Evolutionary conservation across 1,140 invertebrate genomes (phyloP).

Genomic region (Drosophila kanapiae): DNA sequence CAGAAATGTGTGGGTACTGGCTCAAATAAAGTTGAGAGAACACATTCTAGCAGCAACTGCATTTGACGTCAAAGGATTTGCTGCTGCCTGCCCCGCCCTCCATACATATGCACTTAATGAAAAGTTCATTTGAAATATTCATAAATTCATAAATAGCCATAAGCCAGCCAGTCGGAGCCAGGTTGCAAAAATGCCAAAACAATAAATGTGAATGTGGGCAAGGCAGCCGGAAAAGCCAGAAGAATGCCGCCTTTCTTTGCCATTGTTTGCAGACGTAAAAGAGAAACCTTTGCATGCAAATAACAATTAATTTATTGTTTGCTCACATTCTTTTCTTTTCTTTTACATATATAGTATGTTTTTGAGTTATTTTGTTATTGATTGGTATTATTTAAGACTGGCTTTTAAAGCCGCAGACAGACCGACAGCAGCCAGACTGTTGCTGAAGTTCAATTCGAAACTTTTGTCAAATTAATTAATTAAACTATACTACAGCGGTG

Average conservation of each 20-base stretch:
- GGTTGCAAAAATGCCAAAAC: constrained; percentile 25
- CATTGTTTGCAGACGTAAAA: constrained; percentile 4
- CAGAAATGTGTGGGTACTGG: constrained; percentile 20
- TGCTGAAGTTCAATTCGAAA: constrained; percentile 69
- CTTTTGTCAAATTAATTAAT: constrained; percentile 83
- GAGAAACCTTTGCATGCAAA: constrained; percentile 38
- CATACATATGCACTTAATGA: constrained; percentile 29
- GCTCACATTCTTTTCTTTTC: constrained; percentile 18
- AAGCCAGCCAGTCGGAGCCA: background rate
- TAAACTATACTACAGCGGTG: constrained; percentile 67
- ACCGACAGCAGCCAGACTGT: constrained; percentile 12
- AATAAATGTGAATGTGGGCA: constrained; percentile 9
- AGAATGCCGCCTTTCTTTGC: constrained; percentile 18
- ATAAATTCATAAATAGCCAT: constrained; percentile 47
- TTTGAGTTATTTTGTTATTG: constrained; percentile 12
- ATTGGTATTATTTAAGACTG: constrained; percentile 28
- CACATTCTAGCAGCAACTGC: constrained; percentile 21
- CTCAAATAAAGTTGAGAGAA: constrained; percentile 31
- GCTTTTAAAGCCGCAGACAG: constrained; percentile 36
- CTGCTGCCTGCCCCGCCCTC: background rate
- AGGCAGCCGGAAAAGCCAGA: constrained; percentile 19
- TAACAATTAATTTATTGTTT: constrained; percentile 57
- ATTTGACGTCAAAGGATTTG: constrained; percentile 44
- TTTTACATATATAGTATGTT: no score
- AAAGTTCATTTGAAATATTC: constrained; percentile 45